phyloP scores from a whole-genome alignment of 2,888 invertebrate genomes.

The Hetaerina titia region DNA sequence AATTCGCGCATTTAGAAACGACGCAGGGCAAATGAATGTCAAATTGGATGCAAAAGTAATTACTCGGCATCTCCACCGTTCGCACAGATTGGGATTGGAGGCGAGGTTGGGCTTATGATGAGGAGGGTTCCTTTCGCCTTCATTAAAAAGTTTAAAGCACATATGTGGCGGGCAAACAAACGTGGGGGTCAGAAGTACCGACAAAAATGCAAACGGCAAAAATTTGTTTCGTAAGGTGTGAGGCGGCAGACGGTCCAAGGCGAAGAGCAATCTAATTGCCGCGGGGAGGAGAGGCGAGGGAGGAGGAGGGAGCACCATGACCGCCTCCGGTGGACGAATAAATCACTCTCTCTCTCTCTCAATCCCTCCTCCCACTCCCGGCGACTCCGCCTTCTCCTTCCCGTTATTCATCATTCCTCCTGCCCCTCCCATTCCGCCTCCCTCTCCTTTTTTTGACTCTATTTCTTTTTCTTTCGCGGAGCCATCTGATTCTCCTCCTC shows the following conservation, averaged over 20 bases:
- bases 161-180: conserved; percentile 5
- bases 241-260: neutral
- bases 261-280: neutral
- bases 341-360: conserved; percentile 18
- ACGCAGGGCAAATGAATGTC: conserved; percentile 52
- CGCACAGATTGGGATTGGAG: neutral
- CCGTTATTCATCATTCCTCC: conserved; percentile 59
- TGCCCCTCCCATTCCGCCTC: neutral
- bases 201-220: neutral
- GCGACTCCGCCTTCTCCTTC: conserved; percentile 36
- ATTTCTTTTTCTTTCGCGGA: neutral
- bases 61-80: neutral
- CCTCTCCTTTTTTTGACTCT: neutral
- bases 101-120: neutral
- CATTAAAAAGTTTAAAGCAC: neutral
- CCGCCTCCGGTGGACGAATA: conserved; percentile 61
- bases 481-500: neutral
- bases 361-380: neutral
- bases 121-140: neutral
- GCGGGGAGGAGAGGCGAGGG: conserved; percentile 9
- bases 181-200: neutral
- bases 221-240: conserved; percentile 10
- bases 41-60: conserved; percentile 51
- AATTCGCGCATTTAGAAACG: conserved; percentile 39
- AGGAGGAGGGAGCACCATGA: neutral